Evolutionary conservation across 2,797 vertebrate species (phyloP), one percentile per base, ranked within the genome.

Genomic region (Garrulus glandarius): DNA sequence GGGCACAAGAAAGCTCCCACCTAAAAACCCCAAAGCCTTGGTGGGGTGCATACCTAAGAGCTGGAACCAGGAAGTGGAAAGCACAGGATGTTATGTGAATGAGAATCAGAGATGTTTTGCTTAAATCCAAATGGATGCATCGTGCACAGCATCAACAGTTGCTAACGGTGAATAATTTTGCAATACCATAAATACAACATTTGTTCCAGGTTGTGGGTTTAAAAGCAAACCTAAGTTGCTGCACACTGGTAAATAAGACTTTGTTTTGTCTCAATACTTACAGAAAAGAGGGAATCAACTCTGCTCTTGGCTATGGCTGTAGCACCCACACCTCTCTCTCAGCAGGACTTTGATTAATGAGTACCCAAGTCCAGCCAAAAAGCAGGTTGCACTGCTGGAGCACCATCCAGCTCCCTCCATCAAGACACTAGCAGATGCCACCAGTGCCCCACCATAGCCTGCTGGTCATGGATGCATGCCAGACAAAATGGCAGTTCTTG

Each of bases 391-490:
- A 0, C 14, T 55, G 29, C 29, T 59, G 27, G 7, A 15, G 21
- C 9, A 74, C 26, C 5, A 4, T 19, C 6, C 16, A 92, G 11
- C 10, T 88, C 27, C 44, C 47, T 55, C 37, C 32, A 26, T 16
- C 76, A 63, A 50, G 32, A 11, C 36, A 3, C 32, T 22, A 26
- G 64, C 13, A 39, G 18, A 55, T 83, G 56, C 11, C 20, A 43
- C n/a, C 47, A 53, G 23, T 8, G 10, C 37, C 44, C 55, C 3
- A 4, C 18, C 6, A 2, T 0, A 21, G 49, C 3, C 5, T 41
- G 29, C 27, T 6, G 7, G 39, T 15, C 39, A 18, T 4, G 30
- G 34, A 13, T 27, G 8, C 1, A 0, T 0, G 1, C 41, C 5
- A 6, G 34, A 37, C 30, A 59, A 55, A 76, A 22, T 0, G 0